Evolutionary conservation across 2,113 vertebrate species (phyloP), one percentile per base, ranked within the genome.

Genomic region (Bombycilla garrulus): DNA sequence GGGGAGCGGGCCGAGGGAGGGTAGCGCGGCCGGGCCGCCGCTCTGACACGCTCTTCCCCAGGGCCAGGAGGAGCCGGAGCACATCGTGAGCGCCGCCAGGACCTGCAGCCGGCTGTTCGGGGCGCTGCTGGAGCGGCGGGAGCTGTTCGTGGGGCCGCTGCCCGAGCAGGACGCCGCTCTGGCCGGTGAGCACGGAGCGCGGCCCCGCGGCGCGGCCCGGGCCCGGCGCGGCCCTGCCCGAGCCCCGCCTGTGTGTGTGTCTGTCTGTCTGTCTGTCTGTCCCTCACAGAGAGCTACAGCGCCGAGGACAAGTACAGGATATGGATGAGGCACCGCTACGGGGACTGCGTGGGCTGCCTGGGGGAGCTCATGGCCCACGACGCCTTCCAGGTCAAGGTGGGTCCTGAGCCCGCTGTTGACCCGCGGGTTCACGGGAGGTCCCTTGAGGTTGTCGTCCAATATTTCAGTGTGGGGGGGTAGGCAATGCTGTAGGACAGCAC

Each of bases 251-350:
- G 40, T 12, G 15, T 4, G 56, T 45, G n/a, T n/a, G 33, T 20
- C 40, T 65, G 29, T 19, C 2, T 47, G 44, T 73, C 67, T n/a
- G 33, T 20, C 40, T 65, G 29, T 19, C 2, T 47, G 44, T 73
- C 67, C 4, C 25, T 62, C 6, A 1, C 91, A 99, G 99, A 93
- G 16, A 70, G 7, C 7, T 56, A 15, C 65, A 97, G 97, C 51
- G 98, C 98, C 2, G 95, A 98, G 16, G 97, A 98, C 6, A 99
- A 99, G 64, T 99, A 99, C 91, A 97, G 71, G 61, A 96, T 99
- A 5, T 99, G 99, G 98, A 98, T 99, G 98, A 96, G 99, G 50
- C 98, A 99, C 78, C 98, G 99, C 13, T 99, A 99, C 93, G 96
- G 95, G 28, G 98, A 98, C 77, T 99, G 99, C 61, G 97, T 98